Conservation (phyloP, 2,113 vertebrate genomes). For the Hiodon tergisus region DNA sequence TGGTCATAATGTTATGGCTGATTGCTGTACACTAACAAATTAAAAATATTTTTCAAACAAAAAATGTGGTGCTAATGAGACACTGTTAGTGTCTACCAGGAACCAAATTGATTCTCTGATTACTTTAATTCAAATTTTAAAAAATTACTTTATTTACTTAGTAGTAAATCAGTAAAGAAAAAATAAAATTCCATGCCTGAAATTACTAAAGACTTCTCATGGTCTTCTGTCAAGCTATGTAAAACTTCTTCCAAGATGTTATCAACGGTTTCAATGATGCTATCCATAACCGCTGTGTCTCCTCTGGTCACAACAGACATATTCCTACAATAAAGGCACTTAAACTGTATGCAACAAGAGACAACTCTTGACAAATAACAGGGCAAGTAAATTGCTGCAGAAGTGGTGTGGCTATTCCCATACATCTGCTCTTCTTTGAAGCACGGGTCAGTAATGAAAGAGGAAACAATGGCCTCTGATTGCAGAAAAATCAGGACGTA, state of each 20-base stretch:
- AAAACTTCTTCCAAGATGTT: constrained; percentile 55
- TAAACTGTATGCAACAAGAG: constrained; percentile 52
- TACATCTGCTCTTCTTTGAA: constrained; percentile 15
- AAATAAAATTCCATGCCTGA: no score
- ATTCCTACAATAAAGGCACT: constrained; percentile 64
- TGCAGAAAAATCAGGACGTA: constrained; percentile 7
- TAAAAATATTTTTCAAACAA: no score
- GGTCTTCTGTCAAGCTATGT: constrained; percentile 61
- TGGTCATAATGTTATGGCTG: no score
- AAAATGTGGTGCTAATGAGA: no score
- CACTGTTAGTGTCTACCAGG: no score
- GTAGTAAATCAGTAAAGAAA: background rate
- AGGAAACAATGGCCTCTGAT: constrained; percentile 15
- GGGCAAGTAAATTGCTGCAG: constrained; percentile 55
- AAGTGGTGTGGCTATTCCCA: constrained; percentile 28
- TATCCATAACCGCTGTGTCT: constrained; percentile 63
- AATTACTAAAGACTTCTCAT: constrained; percentile 33
- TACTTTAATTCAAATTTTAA: background rate
- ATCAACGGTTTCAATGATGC: constrained; percentile 34
- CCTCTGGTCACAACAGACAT: constrained; percentile 64
- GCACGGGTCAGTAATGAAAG: constrained; percentile 17
- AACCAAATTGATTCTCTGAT: no score
- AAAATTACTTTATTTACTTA: background rate
- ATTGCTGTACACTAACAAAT: no score
- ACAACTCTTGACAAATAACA: constrained; percentile 63